Percentiles rank a stretch among this genome's conserved stretches.
Conservation (phyloP, 2,113 vertebrate species). For the Theristicus caerulescens region DNA sequence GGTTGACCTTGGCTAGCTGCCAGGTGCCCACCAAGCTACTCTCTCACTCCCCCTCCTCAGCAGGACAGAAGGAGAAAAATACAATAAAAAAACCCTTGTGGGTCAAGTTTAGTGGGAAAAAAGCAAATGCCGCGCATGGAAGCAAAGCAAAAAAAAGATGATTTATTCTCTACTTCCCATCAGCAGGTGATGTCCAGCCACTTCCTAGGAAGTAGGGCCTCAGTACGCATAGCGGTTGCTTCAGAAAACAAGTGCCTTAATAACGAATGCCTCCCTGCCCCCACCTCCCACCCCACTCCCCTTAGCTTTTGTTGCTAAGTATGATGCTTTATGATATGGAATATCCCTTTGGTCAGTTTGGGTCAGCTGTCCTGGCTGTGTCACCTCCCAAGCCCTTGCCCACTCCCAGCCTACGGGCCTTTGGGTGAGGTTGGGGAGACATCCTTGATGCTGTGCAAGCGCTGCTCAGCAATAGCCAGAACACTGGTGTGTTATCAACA, state of each 20-base stretch:
- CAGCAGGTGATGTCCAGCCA: background rate
- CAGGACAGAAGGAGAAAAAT: background rate
- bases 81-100: rapidly evolving
- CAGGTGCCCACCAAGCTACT: background rate
- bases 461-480: background rate
- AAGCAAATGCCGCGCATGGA: background rate
- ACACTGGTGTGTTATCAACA: background rate
- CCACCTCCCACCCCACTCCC: no score
- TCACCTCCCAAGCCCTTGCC: background rate
- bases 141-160: background rate
- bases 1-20: background rate
- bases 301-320: background rate
- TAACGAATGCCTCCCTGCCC: background rate
- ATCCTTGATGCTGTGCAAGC: background rate
- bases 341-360: background rate
- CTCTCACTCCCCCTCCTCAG: background rate
- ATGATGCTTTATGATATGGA: background rate
- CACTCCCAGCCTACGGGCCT: background rate
- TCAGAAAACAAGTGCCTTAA: background rate
- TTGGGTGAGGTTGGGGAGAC: background rate
- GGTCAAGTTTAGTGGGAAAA: background rate
- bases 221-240: rapidly evolving
- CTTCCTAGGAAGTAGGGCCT: background rate
- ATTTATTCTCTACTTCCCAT: background rate
- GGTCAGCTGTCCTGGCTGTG: background rate